A percentile compares a stretch with the other conserved stretches of the same genome.
phyloP scores from a whole-genome alignment of 2,888 invertebrate genomes.

The Cheilosia urbana region DNA sequence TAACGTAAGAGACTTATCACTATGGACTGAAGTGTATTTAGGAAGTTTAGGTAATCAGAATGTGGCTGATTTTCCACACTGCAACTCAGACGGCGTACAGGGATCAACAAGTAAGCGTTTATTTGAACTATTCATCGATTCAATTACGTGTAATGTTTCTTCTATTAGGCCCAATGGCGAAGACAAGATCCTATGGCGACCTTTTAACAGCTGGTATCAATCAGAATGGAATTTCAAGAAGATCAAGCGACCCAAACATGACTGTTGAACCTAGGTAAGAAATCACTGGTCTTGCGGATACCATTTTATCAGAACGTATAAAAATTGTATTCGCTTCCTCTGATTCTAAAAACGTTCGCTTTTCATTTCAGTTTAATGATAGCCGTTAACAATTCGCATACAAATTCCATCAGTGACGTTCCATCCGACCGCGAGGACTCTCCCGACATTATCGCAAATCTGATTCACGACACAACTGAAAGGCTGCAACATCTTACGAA shows the following conservation, averaged over 20 bases:
- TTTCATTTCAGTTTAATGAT: constrained; percentile 79
- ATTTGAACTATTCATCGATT: neutral
- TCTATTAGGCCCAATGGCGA: constrained; percentile 87
- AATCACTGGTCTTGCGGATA: no score
- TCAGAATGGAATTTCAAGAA: constrained; percentile 86
- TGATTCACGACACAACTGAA: constrained; percentile 79
- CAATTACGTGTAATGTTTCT: neutral
- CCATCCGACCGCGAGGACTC: constrained; percentile 80
- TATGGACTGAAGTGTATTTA: constrained; percentile 95
- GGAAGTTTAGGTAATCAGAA: constrained; percentile 85
- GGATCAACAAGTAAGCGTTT: constrained; percentile 79
- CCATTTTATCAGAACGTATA: no score
- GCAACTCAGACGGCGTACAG: constrained; percentile 79
- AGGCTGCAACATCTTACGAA: constrained; percentile 80
- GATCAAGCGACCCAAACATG: constrained; percentile 94
- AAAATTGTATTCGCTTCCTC: neutral
- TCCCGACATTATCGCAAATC: constrained; percentile 79
- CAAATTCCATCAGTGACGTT: constrained; percentile 82
- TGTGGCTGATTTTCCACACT: constrained; percentile 82
- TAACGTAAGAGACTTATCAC: constrained; percentile 91
- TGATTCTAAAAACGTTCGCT: neutral
- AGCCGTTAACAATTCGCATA: constrained; percentile 79
- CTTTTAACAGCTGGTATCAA: constrained; percentile 87
- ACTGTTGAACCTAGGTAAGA: constrained; percentile 89
- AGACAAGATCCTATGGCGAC: constrained; percentile 94